A percentile compares a stretch with the other conserved stretches of the same genome.
phyloP scores from a whole-genome alignment of 2,797 vertebrate species.

The Acropternis orthonyx region DNA sequence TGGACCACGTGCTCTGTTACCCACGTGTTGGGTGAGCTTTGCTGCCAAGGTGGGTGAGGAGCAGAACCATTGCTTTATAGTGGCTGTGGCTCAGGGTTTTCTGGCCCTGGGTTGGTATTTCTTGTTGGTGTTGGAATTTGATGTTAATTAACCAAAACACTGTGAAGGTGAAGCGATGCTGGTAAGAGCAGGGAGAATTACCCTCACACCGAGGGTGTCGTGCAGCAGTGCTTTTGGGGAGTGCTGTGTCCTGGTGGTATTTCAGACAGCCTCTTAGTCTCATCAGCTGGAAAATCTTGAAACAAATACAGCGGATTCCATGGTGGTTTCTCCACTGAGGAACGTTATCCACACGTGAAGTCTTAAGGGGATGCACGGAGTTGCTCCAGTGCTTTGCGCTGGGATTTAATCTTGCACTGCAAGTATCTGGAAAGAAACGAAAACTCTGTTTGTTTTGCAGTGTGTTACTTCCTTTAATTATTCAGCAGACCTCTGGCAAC shows the following conservation, averaged over 20 bases:
- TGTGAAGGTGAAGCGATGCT: neutral
- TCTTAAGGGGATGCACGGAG: neutral
- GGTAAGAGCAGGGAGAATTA: neutral
- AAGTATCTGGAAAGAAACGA: neutral
- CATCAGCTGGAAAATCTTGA: constrained; percentile 32
- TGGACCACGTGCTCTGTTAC: neutral
- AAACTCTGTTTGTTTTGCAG: constrained; percentile 9
- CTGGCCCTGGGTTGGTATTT: neutral
- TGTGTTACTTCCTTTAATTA: neutral
- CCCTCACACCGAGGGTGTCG: rapidly evolving
- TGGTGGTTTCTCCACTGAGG: neutral
- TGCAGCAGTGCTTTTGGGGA: neutral
- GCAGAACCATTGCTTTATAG: neutral
- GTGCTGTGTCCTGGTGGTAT: neutral
- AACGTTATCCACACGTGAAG: neutral
- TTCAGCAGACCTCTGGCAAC: neutral
- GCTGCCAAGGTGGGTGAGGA: neutral
- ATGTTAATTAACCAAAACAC: neutral
- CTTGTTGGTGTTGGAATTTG: neutral
- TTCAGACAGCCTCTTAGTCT: neutral
- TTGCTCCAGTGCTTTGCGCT: neutral
- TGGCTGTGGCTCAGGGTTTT: neutral
- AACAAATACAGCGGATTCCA: neutral
- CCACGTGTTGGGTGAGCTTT: neutral
- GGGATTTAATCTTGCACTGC: neutral